A percentile compares a stretch with the other conserved stretches of the same genome.
Evolutionary conservation across 2,888 invertebrate species (phyloP).

Genomic region (Cryptocephalus moraei): DNA sequence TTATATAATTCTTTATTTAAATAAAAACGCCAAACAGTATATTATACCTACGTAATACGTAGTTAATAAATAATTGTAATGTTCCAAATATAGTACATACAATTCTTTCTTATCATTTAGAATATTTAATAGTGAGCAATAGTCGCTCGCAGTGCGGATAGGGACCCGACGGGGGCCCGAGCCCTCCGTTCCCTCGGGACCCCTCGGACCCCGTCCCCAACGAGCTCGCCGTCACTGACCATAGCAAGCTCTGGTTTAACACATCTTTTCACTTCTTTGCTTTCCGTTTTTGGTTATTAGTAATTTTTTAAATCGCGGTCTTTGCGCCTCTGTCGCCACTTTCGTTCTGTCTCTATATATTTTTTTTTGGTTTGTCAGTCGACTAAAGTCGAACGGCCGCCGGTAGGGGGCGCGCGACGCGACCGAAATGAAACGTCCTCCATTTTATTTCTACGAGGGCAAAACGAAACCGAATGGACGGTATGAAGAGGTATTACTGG

Average conservation of each 20-base stretch:
- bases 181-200: constrained; percentile 19
- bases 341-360: no score
- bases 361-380: no score
- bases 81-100: constrained; percentile 38
- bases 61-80: constrained; percentile 33
- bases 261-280: not conserved
- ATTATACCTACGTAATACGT: constrained; percentile 39
- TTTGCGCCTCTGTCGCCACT: no score
- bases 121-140: constrained; percentile 41
- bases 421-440: no score
- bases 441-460: no score
- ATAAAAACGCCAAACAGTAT: constrained; percentile 42
- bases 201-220: constrained; percentile 25
- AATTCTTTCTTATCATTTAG: constrained; percentile 38
- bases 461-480: no score
- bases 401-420: no score
- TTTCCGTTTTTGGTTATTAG: no score
- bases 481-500: no score
- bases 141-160: constrained; percentile 35
- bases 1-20: constrained; percentile 32
- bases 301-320: no score
- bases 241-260: constrained; percentile 25
- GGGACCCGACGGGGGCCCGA: constrained; percentile 24
- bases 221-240: constrained; percentile 37
- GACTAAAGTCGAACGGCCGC: no score